Evolutionary conservation across 2,113 vertebrate species (phyloP).

Genomic region (Ptychochromis oligacanthus): DNA sequence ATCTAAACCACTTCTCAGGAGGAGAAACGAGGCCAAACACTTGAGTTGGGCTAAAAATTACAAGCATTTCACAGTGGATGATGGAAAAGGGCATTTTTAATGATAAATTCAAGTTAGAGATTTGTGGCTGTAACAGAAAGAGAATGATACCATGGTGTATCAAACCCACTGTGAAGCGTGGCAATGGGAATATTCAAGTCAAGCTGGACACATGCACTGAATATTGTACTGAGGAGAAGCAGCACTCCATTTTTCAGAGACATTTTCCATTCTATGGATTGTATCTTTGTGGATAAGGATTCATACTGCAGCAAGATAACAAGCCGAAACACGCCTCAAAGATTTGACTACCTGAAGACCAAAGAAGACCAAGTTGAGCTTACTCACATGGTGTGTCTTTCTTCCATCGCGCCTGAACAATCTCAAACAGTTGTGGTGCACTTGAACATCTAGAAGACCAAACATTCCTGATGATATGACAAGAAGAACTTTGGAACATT

Average conservation of each 20-base stretch:
- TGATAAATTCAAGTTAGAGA: too few species aligned
- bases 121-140: not conserved
- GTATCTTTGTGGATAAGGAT: not conserved
- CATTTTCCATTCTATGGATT: not conserved
- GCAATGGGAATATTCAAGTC: not conserved
- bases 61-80: not conserved
- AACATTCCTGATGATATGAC: too few species aligned
- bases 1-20: not conserved
- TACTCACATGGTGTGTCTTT: not conserved
- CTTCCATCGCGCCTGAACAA: not conserved
- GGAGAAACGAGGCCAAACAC: not conserved
- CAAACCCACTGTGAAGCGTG: not conserved
- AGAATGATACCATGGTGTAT: not conserved
- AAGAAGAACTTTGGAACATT: fast-evolving
- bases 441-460: not conserved
- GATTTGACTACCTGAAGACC: not conserved
- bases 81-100: not conserved
- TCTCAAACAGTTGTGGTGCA: not conserved
- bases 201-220: not conserved
- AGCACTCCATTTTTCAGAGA: too few species aligned
- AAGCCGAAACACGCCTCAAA: not conserved
- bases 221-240: not conserved
- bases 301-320: not conserved
- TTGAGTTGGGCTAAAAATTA: not conserved
- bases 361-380: not conserved